These are phyloP conservation scores for Dinoponera quadriceps DNA, from an alignment of 1,140 invertebrate species.

Conservation along the genomic window DNA sequence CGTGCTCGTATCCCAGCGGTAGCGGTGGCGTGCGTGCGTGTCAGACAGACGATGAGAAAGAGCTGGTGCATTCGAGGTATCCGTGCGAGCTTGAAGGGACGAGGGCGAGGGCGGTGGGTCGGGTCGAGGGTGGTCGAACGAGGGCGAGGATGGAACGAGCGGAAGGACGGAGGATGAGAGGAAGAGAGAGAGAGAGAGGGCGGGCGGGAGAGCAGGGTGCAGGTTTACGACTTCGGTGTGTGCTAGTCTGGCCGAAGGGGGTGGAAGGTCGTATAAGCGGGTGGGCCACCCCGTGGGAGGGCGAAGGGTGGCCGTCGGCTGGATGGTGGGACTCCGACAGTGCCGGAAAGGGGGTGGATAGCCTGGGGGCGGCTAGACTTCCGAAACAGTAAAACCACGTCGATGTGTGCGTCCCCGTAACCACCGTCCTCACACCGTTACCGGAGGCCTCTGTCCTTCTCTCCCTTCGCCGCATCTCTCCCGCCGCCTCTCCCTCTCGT, in stretches of 20 bases:
- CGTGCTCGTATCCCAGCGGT: constrained; percentile 66
- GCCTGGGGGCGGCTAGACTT: constrained; percentile 80
- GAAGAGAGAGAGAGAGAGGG: constrained; percentile 51
- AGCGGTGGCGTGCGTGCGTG: constrained; percentile 78
- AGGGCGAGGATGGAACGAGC: constrained; percentile 67
- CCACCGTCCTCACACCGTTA: constrained; percentile 64
- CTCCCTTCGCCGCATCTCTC: constrained; percentile 56
- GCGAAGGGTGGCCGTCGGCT: constrained; percentile 68
- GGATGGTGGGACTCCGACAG: constrained; percentile 69
- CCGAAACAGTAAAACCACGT: constrained; percentile 82
- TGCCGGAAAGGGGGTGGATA: constrained; percentile 74
- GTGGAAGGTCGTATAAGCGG: constrained; percentile 81
- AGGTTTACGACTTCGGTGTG: constrained; percentile 82
- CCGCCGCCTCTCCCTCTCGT: constrained; percentile 49
- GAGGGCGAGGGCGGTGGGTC: constrained; percentile 50
- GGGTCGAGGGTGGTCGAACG: constrained; percentile 67
- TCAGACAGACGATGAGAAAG: constrained; percentile 80
- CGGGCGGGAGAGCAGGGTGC: constrained; percentile 72
- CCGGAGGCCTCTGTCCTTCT: constrained; percentile 63
- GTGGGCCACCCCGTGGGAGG: constrained; percentile 69
- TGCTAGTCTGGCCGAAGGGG: constrained; percentile 79
- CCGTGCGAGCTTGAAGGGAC: constrained; percentile 68
- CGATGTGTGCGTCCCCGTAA: constrained; percentile 76
- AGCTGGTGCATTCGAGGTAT: constrained; percentile 77
- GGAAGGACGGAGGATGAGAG: constrained; percentile 35